phyloP scores from a whole-genome alignment of 92 coral and sea anemone genomes.

The Umimayanthus chanpuru region DNA sequence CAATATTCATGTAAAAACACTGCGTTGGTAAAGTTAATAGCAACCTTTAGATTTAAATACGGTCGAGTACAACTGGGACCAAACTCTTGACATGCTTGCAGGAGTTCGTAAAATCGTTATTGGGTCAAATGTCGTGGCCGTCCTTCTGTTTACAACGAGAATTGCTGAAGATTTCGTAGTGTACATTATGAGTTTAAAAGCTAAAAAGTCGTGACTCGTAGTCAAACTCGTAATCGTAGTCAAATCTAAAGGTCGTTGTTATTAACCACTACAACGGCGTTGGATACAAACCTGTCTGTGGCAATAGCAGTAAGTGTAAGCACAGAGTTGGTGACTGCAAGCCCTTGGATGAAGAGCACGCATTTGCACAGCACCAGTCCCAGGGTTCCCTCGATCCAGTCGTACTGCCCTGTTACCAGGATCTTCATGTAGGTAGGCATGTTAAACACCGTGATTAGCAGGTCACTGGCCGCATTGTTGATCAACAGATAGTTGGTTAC shows the following conservation, averaged over 20 bases:
- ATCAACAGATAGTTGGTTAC: conserved; percentile 38
- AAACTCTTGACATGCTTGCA: too few species aligned
- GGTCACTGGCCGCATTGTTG: conserved; percentile 36
- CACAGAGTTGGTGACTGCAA: conserved; percentile 25
- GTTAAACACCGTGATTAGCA: conserved; percentile 39
- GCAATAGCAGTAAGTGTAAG: conserved; percentile 35
- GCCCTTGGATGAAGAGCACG: conserved; percentile 40
- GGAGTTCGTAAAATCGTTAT: too few species aligned
- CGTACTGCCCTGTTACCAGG: conserved; percentile 19
- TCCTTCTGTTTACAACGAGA: too few species aligned
- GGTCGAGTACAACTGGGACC: too few species aligned
- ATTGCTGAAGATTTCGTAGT: too few species aligned
- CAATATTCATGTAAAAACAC: too few species aligned
- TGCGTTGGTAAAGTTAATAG: not conserved
- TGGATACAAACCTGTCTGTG: conserved; percentile 30
- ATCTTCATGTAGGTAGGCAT: conserved; percentile 46
- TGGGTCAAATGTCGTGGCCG: too few species aligned
- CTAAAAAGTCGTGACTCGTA: too few species aligned
- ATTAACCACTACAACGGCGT: not conserved
- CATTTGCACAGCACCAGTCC: conserved; percentile 28
- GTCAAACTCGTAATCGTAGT: too few species aligned
- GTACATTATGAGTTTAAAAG: too few species aligned
- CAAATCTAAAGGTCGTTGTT: not conserved
- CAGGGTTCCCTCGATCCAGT: conserved; percentile 33
- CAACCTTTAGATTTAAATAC: too few species aligned